Percentiles rank a stretch among this genome's conserved stretches.
These are phyloP conservation scores for Phrynosoma platyrhinos DNA, from an alignment of 2,113 vertebrate species.

Conservation along the genomic window DNA sequence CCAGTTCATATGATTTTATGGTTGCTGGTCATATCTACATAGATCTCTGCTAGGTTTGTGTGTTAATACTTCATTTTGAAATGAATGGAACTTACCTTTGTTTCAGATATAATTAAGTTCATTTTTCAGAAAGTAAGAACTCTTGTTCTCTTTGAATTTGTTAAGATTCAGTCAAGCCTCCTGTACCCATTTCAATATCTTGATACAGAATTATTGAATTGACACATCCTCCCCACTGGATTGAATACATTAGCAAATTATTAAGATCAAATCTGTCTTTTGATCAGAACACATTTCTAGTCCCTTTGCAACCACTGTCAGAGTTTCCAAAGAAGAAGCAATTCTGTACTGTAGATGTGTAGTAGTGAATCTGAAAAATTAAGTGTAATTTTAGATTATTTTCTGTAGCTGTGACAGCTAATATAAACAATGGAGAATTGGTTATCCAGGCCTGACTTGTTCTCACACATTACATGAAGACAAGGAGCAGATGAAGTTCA, in stretches of 20 bases:
- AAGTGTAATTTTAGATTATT: background rate
- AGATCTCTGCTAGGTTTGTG: background rate
- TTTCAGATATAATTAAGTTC: background rate
- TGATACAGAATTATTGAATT: background rate
- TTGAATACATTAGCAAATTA: background rate
- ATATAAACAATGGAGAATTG: background rate
- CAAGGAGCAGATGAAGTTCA: background rate
- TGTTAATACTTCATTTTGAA: background rate
- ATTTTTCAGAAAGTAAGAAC: background rate
- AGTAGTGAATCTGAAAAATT: background rate
- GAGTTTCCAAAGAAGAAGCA: background rate
- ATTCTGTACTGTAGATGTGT: background rate
- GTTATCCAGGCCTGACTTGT: background rate
- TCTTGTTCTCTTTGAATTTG: slow-evolving; percentile 4
- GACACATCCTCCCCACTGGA: background rate
- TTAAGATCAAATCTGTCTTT: background rate
- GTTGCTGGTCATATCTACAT: background rate
- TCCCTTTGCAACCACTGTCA: background rate
- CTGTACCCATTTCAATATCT: background rate
- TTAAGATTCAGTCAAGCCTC: background rate
- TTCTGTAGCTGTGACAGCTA: background rate
- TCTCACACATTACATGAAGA: background rate
- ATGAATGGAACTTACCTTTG: background rate
- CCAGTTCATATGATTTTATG: too few relatives aligned
- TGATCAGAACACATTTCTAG: background rate